Conservation (phyloP, 2,113 vertebrate species). For the Chamaetylas fuelleborni region DNA sequence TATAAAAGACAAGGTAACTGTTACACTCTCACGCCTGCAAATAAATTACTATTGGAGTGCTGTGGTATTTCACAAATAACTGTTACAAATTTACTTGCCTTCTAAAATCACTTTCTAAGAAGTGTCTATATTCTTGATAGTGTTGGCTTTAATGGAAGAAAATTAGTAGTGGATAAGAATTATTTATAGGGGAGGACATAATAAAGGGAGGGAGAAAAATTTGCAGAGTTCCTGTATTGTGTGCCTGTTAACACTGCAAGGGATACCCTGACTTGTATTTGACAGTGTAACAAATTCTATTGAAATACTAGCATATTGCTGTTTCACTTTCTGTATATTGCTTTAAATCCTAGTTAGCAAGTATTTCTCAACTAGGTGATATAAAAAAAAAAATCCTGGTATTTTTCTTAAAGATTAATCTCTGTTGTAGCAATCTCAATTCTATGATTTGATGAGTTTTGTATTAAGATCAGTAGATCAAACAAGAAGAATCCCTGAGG, state of each 20-base stretch:
- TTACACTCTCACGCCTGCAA: neutral
- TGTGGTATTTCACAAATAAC: constrained; percentile 7
- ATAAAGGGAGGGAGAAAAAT: neutral
- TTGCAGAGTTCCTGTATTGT: neutral
- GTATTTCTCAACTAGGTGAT: neutral
- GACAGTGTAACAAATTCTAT: neutral
- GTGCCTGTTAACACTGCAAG: neutral
- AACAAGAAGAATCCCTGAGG: neutral
- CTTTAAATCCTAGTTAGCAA: neutral
- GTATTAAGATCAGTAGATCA: neutral
- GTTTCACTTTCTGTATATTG: neutral
- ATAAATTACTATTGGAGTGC: neutral
- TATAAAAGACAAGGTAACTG: neutral
- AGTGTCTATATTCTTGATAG: neutral
- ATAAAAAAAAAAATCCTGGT: neutral
- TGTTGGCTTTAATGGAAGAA: neutral
- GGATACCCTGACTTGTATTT: neutral
- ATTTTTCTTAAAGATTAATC: neutral
- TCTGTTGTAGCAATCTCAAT: neutral
- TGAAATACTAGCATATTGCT: neutral
- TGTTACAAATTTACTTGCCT: neutral
- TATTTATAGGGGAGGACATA: neutral
- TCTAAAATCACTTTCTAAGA: neutral
- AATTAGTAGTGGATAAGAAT: neutral
- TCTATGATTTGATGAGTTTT: neutral